These are phyloP conservation scores for Ciconia maguari DNA, from an alignment of 2,113 vertebrate genomes.

Conservation along the genomic window DNA sequence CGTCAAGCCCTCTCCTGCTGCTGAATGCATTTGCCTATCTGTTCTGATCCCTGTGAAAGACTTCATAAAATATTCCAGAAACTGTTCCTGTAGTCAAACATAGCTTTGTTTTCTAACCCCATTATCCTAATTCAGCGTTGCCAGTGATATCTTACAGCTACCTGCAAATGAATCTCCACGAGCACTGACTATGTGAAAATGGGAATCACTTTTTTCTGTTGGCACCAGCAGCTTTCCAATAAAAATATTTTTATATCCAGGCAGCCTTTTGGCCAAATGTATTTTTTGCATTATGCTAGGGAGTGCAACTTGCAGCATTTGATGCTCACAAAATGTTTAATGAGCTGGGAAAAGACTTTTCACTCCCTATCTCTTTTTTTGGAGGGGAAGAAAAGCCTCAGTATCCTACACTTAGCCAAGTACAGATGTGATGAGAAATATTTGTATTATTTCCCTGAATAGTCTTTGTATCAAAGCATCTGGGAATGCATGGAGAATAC, in stretches of 20 bases:
- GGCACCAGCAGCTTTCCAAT: neutral
- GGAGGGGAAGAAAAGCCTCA: neutral
- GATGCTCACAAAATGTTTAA: neutral
- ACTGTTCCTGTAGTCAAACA: neutral
- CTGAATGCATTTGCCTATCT: neutral
- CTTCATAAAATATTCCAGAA: neutral
- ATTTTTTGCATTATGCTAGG: neutral
- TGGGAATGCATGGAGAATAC: neutral
- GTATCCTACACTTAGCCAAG: neutral
- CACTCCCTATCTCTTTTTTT: neutral
- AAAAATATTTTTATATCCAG: neutral
- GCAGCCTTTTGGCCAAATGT: neutral
- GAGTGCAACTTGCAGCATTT: neutral
- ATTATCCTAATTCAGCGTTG: neutral
- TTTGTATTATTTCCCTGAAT: neutral
- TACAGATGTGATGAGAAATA: neutral
- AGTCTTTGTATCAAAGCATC: neutral
- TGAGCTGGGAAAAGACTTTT: neutral
- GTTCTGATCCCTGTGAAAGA: neutral
- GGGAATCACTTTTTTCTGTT: neutral
- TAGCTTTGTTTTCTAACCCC: neutral
- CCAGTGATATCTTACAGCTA: neutral
- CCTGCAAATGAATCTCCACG: neutral
- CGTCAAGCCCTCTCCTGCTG: neutral
- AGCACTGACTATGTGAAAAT: neutral